Evolutionary conservation across 2,113 vertebrate species (phyloP), one percentile per base, ranked within the genome.

Genomic region (Phyllostomus discolor): DNA sequence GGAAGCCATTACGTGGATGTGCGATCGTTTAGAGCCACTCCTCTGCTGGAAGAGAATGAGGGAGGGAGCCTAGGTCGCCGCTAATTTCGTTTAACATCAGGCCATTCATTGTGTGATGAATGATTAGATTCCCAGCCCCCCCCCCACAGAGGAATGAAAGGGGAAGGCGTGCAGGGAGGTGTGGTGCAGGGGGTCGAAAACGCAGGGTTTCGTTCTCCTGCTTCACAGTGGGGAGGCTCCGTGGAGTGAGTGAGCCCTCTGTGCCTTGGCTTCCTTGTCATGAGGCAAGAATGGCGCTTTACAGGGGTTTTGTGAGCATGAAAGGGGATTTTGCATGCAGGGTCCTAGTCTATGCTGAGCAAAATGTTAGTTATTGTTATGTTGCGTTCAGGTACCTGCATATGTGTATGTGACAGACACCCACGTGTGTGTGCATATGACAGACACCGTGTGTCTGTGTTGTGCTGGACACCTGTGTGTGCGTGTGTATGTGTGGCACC

Each of bases 101-200:
- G 38, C 78, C 28, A 57, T 95, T 81, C 28, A 57, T 95, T 81
- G 88, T 92, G 10, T 69, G 73, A 46, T 43, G 88, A 82, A 57
- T 96, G 94, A 96, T 96, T 96, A 88, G 5, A 83, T n/a, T n/a
- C n/a, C n/a, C n/a, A n/a, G n/a, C n/a, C n/a, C n/a, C 7, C 33
- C 88, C 78, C 91, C 67, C 4, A 7, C 28, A 11, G 62, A 69
- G 73, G 0, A 0, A 19, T 43, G 88, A 28, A 33, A 83, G 64
- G 10, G 7, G 86, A n/a, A 86, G 64, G 83, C 50, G 64, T 7
- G 0, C 3, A 10, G 35, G 57, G 91, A 87, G 62, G 84, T 1
- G 0, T 6, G 26, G 72, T 8, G 24, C 33, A 0, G 50, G 67
- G 81, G 70, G 66, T 43, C 0, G 3, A 43, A 80, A 75, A 62